Conservation (phyloP, 2,888 invertebrate genomes). For the Heliconius aoede region DNA sequence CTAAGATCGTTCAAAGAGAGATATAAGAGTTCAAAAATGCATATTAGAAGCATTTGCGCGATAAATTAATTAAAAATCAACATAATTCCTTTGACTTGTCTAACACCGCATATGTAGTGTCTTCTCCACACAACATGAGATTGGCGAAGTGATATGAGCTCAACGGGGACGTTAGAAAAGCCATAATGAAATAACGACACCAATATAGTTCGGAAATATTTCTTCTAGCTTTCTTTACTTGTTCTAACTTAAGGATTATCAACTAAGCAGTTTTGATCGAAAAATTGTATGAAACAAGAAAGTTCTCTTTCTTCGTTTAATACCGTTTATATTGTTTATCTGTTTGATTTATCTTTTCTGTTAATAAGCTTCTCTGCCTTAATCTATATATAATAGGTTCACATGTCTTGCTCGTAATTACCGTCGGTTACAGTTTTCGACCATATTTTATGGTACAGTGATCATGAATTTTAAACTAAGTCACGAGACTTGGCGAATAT, state of each 20-base stretch:
- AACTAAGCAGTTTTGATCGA: background rate
- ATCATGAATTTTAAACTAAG: slow-evolving; percentile 54
- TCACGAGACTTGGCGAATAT: slow-evolving; percentile 44
- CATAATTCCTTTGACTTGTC: too few species aligned
- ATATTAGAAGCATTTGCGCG: too few species aligned
- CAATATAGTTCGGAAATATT: too few species aligned
- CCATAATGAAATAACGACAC: too few species aligned
- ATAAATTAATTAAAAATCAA: too few species aligned
- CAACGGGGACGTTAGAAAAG: too few species aligned
- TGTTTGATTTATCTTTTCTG: slow-evolving; percentile 67
- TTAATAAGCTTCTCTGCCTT: slow-evolving; percentile 67
- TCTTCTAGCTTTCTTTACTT: background rate
- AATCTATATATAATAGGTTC: slow-evolving; percentile 83
- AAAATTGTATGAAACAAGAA: slow-evolving; percentile 9
- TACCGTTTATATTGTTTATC: slow-evolving; percentile 57
- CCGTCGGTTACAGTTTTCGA: slow-evolving; percentile 70
- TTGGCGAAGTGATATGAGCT: too few species aligned
- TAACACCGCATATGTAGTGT: too few species aligned
- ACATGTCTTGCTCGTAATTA: slow-evolving; percentile 79
- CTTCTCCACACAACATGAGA: too few species aligned
- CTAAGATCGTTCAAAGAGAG: too few species aligned
- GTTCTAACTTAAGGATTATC: background rate
- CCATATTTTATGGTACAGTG: slow-evolving; percentile 77
- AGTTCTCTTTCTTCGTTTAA: slow-evolving; percentile 30
- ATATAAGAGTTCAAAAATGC: too few species aligned